phyloP scores from a whole-genome alignment of 2,113 vertebrate genomes.

The Mystacornis crossleyi region DNA sequence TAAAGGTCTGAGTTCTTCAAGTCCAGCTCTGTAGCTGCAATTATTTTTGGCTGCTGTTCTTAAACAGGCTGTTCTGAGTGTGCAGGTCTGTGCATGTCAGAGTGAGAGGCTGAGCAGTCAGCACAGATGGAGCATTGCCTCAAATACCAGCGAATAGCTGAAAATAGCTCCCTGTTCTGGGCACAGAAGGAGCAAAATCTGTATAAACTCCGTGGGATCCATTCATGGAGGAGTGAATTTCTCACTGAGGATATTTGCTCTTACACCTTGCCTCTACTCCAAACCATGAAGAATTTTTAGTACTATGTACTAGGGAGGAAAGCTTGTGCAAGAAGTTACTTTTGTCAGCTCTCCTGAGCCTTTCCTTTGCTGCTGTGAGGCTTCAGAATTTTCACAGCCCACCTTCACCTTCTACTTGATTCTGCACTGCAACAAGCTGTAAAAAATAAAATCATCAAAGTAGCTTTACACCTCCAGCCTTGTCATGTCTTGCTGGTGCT shows the following conservation, averaged over 20 bases:
- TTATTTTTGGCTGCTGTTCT: constrained; percentile 4
- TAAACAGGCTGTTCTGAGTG: not conserved
- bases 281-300: not conserved
- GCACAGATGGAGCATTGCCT: not conserved
- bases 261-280: not conserved
- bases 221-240: not conserved
- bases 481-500: not conserved
- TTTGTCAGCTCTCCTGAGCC: not conserved
- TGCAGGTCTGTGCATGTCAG: not conserved
- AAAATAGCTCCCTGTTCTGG: not conserved
- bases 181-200: not conserved
- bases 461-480: not conserved
- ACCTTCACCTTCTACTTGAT: not conserved
- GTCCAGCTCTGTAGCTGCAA: constrained; percentile 7
- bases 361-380: not conserved
- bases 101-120: not conserved
- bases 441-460: not conserved
- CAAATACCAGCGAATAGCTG: not conserved
- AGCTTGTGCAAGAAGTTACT: not conserved
- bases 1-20: constrained; percentile 31
- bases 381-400: not conserved
- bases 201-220: not conserved
- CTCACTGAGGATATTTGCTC: not conserved
- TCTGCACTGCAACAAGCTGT: not conserved
- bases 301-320: not conserved